Percentiles rank a stretch among this genome's conserved stretches.
phyloP scores from a whole-genome alignment of 2,113 vertebrate genomes.

The Malurus melanocephalus region DNA sequence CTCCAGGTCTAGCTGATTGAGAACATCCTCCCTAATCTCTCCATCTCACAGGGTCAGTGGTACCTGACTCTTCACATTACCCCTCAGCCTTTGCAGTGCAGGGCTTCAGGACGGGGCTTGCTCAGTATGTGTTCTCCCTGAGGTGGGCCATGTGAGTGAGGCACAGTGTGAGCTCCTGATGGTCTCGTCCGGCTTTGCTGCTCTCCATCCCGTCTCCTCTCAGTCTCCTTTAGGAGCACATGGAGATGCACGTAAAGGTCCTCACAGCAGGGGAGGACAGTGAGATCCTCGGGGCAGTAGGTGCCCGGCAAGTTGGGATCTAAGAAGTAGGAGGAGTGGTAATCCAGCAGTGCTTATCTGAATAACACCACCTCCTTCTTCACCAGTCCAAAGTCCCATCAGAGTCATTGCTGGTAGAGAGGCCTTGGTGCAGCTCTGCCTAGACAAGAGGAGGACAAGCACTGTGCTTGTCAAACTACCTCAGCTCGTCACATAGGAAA shows the following conservation, averaged over 20 bases:
- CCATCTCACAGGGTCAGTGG: accelerated
- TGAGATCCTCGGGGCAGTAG: accelerated
- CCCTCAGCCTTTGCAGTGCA: background rate
- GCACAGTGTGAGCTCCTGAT: accelerated
- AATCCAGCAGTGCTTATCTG: background rate
- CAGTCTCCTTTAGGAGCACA: too few species aligned
- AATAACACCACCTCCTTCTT: background rate
- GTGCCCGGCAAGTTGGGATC: background rate
- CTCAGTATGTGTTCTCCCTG: background rate
- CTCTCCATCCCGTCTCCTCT: background rate
- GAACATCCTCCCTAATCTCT: background rate
- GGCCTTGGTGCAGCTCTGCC: background rate
- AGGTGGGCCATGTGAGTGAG: accelerated
- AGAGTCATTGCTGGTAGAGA: background rate
- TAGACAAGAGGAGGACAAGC: background rate
- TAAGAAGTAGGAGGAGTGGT: background rate
- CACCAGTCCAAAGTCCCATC: background rate
- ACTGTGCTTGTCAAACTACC: background rate
- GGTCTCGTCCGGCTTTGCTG: accelerated
- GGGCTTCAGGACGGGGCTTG: background rate
- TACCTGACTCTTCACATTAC: accelerated
- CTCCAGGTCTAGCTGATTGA: background rate
- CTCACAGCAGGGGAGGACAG: background rate
- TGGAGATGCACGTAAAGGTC: background rate
- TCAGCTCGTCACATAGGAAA: background rate